phyloP scores from a whole-genome alignment of 2,797 vertebrate genomes.

The Notolabrus celidotus region DNA sequence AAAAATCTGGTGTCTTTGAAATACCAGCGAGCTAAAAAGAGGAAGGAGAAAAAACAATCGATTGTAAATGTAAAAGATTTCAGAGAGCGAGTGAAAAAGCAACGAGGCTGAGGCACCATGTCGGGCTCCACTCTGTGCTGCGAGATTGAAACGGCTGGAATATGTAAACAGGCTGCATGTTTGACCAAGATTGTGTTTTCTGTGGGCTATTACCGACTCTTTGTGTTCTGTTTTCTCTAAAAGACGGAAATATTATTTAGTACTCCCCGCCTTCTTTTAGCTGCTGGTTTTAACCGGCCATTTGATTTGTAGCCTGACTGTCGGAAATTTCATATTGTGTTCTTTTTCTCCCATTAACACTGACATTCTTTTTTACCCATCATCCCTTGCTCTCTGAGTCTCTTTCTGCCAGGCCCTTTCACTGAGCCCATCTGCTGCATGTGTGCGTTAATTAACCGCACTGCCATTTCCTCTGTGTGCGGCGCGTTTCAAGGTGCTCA shows the following conservation, averaged over 20 bases:
- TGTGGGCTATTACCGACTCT: slow-evolving; percentile 72
- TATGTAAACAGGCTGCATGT: slow-evolving; percentile 81
- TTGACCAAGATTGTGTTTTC: slow-evolving; percentile 78
- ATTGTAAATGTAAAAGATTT: slow-evolving; percentile 66
- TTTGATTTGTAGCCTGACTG: slow-evolving; percentile 56
- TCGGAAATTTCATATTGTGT: slow-evolving; percentile 60
- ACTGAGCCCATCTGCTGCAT: slow-evolving; percentile 96
- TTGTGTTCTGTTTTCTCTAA: slow-evolving; percentile 68
- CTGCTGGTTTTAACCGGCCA: slow-evolving; percentile 55
- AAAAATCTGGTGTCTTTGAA: background rate
- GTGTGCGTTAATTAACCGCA: slow-evolving; percentile 97
- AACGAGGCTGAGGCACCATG: slow-evolving; percentile 73
- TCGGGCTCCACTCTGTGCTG: slow-evolving; percentile 73
- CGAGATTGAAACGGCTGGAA: slow-evolving; percentile 80
- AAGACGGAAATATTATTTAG: slow-evolving; percentile 71
- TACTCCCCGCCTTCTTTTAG: slow-evolving; percentile 55
- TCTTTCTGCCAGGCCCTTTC: slow-evolving; percentile 85
- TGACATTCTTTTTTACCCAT: slow-evolving; percentile 53
- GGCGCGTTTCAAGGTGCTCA: slow-evolving; percentile 93
- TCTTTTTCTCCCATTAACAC: slow-evolving; percentile 59
- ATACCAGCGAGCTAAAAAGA: slow-evolving; percentile 11
- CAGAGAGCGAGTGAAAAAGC: slow-evolving; percentile 56
- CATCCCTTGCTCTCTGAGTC: slow-evolving; percentile 56
- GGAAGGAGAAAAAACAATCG: slow-evolving; percentile 31
- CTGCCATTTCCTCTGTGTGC: slow-evolving; percentile 94